Evolutionary conservation across 2,113 vertebrate species (phyloP), one percentile per base, ranked within the genome.

Genomic region (Stercorarius parasiticus): DNA sequence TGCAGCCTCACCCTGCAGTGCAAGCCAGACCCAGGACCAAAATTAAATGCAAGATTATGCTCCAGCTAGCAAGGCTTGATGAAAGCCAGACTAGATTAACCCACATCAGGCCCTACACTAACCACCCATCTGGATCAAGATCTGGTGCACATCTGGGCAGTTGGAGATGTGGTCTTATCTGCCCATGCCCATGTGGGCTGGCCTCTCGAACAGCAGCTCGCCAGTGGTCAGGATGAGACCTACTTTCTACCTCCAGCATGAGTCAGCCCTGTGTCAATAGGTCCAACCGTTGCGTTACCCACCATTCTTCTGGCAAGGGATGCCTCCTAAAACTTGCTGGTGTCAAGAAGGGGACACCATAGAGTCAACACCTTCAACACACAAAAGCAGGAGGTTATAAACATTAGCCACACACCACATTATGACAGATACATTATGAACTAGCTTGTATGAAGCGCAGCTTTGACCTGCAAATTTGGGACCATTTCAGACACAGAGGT

Each of bases 281-380:
- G 47, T 34, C 36, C 17, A 61, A 56, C 2, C 1, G 0, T 4
- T 20, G 27, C 0, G 1, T 30, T n/a, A 23, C 23, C 12, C 32
- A 38, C 8, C 16, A 7, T 32, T 27, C 36, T 61, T 14, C 49
- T 49, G 45, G 17, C 22, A 79, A 65, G 52, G 18, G 12, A n/a
- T 23, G 14, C 8, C n/a, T 83, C 43, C 61, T 53, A 59, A 50
- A 53, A 45, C 52, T 9, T 55, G 16, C 18, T 17, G 36, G 29
- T 17, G 27, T 62, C 47, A 67, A 62, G 55, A 59, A 74, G 12
- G 14, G 38, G 70, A 78, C 26, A 36, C 6, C 6, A 12, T 4
- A 34, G 38, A 67, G 29, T 22, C 53, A 76, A 50, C 4, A 1
- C n/a, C 45, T 83, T 76, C 67, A n/a, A 40, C n/a, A 49, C 8